Evolutionary conservation across 2,888 invertebrate genomes (phyloP).

Genomic region (Pachliopta kotzebuea): DNA sequence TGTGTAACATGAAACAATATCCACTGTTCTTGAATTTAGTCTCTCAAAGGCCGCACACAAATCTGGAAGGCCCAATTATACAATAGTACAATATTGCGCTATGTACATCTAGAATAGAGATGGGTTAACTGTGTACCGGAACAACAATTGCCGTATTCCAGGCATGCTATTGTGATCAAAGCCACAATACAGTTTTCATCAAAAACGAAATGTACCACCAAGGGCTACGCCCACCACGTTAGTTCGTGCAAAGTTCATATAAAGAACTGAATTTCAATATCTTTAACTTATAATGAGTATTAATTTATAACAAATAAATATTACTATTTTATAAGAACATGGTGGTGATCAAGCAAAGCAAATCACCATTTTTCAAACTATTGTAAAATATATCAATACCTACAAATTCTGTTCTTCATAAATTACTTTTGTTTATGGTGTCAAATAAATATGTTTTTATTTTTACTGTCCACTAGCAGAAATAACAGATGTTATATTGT

Average conservation of each 20-base stretch:
- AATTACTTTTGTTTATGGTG: too few relatives aligned
- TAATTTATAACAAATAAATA: neutral
- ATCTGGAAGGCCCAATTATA: constrained; percentile 14
- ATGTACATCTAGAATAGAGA: constrained; percentile 22
- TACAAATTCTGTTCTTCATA: too few relatives aligned
- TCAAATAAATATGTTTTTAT: too few relatives aligned
- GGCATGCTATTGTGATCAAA: constrained; percentile 27
- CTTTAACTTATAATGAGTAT: neutral
- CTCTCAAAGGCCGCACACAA: neutral
- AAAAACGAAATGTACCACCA: constrained; percentile 22
- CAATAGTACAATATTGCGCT: constrained; percentile 15
- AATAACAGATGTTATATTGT: too few relatives aligned
- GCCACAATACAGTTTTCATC: constrained; percentile 29
- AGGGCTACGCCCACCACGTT: constrained; percentile 16
- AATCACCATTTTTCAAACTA: too few relatives aligned
- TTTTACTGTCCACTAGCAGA: too few relatives aligned
- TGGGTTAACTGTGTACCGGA: constrained; percentile 22
- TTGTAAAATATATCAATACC: too few relatives aligned
- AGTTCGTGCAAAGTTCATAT: constrained; percentile 22
- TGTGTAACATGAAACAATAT: constrained; percentile 4
- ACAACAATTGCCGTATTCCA: constrained; percentile 25
- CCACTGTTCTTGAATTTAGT: neutral
- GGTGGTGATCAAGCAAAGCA: too few relatives aligned
- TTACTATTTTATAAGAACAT: neutral
- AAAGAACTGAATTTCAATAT: constrained; percentile 15